A percentile compares a stretch with the other conserved stretches of the same genome.
Conservation (phyloP, 2,888 invertebrate species). For the Carcina quercana region DNA sequence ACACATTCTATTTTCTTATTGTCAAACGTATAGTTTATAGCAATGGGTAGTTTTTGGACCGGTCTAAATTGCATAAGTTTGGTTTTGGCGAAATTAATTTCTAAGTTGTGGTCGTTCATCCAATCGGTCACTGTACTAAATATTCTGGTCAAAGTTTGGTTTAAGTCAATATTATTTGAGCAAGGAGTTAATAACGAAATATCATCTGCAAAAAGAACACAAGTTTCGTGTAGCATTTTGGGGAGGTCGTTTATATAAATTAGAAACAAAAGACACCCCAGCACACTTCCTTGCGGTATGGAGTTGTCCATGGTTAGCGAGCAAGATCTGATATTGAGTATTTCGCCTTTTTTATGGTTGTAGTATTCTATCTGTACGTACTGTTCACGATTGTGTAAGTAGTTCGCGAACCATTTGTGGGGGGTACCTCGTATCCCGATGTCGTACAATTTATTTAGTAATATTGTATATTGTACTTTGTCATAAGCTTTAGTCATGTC, state of each 20-base stretch:
- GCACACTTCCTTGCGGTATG: constrained; percentile 8
- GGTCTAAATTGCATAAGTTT: constrained; percentile 3
- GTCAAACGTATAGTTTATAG: not conserved
- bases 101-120: constrained; percentile 2
- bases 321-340: constrained; percentile 4
- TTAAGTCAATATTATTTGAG: not conserved
- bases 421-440: constrained; percentile 11
- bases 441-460: constrained; percentile 8
- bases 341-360: constrained; percentile 2
- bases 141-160: not conserved
- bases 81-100: constrained; percentile 3
- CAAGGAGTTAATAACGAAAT: constrained; percentile 2
- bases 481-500: constrained; percentile 2
- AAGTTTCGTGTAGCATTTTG: too few relatives aligned
- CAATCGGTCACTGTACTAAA: not conserved
- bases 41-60: not conserved
- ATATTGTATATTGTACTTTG: constrained; percentile 6
- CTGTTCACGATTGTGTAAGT: constrained; percentile 6
- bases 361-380: too few relatives aligned
- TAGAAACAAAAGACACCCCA: constrained; percentile 9
- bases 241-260: constrained; percentile 9
- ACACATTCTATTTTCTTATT: not conserved
- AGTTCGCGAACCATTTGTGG: constrained; percentile 11
- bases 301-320: not conserved
- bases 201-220: too few relatives aligned